Conservation (phyloP, 2,113 vertebrate genomes). For the Nicator chloris region DNA sequence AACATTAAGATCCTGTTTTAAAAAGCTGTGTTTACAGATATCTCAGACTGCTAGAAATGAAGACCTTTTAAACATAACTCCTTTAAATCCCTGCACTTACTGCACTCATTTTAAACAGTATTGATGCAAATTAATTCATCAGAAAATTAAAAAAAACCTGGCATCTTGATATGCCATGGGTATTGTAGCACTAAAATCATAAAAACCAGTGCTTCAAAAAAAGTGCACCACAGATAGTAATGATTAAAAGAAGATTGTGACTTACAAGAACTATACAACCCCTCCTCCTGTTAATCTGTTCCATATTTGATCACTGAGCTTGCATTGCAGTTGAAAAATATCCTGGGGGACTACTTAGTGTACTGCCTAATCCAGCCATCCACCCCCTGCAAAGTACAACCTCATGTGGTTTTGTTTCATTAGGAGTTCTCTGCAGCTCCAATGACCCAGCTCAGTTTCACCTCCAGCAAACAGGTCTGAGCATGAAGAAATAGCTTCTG, state of each 20-base stretch:
- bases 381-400: conserved; percentile 43
- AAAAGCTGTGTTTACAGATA: background rate
- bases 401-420: conserved; percentile 36
- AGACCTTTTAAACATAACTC: background rate
- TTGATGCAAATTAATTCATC: background rate
- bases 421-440: conserved; percentile 43
- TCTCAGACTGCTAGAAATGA: background rate
- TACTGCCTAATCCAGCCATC: conserved; percentile 26
- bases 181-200: background rate
- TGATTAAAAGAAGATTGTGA: conserved; percentile 15
- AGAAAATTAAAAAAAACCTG: background rate
- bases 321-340: conserved; percentile 48
- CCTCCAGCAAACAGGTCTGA: conserved; percentile 58
- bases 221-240: background rate
- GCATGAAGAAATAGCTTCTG: conserved; percentile 50
- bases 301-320: conserved; percentile 50
- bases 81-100: background rate
- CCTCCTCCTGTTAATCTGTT: conserved; percentile 52
- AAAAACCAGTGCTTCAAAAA: background rate
- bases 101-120: background rate
- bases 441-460: conserved; percentile 27
- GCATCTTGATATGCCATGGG: background rate
- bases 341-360: conserved; percentile 42
- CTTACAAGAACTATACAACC: conserved; percentile 35
- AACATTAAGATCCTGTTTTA: background rate